Evolutionary conservation across 2,113 vertebrate species (phyloP).

Genomic region (Salvelinus fontinalis): DNA sequence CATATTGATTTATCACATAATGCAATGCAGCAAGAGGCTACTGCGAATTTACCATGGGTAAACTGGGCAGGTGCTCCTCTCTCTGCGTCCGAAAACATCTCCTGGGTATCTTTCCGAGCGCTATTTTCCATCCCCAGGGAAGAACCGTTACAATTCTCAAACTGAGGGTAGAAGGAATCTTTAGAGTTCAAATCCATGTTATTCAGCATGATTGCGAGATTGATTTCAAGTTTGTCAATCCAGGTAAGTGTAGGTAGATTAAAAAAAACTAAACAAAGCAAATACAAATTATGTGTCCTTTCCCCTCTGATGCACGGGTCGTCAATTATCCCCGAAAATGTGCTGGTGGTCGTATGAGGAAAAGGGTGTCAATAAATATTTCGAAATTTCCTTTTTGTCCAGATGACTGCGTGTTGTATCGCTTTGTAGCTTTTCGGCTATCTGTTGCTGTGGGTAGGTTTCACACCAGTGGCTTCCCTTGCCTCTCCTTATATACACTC

Average conservation of each 20-base stretch:
- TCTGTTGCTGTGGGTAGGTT: slow-evolving; percentile 78
- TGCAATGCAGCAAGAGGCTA: slow-evolving; percentile 24
- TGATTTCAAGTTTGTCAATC: slow-evolving; percentile 64
- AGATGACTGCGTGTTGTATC: slow-evolving; percentile 44
- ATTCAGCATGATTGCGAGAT: slow-evolving; percentile 83
- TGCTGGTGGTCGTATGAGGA: slow-evolving; percentile 4
- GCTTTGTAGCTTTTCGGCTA: slow-evolving; percentile 64
- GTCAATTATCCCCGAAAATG: slow-evolving; percentile 64
- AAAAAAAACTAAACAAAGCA: slow-evolving; percentile 19
- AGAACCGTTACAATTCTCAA: slow-evolving; percentile 82
- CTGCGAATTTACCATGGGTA: slow-evolving; percentile 78
- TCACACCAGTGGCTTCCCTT: slow-evolving; percentile 74
- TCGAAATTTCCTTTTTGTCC: slow-evolving; percentile 63
- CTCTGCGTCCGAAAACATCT: slow-evolving; percentile 74
- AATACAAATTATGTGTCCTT: slow-evolving; percentile 39
- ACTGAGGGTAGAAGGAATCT: slow-evolving; percentile 85
- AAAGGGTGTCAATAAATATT: slow-evolving; percentile 57
- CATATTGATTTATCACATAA: slow-evolving; percentile 24
- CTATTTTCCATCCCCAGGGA: slow-evolving; percentile 69
- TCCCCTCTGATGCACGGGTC: slow-evolving; percentile 38
- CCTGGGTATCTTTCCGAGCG: slow-evolving; percentile 71
- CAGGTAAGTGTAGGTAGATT: slow-evolving; percentile 45
- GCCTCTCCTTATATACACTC: slow-evolving; percentile 86
- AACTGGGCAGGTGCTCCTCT: slow-evolving; percentile 76
- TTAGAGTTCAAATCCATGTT: slow-evolving; percentile 91